phyloP scores from a whole-genome alignment of 2,113 vertebrate species.

The Aviceda subcristata region DNA sequence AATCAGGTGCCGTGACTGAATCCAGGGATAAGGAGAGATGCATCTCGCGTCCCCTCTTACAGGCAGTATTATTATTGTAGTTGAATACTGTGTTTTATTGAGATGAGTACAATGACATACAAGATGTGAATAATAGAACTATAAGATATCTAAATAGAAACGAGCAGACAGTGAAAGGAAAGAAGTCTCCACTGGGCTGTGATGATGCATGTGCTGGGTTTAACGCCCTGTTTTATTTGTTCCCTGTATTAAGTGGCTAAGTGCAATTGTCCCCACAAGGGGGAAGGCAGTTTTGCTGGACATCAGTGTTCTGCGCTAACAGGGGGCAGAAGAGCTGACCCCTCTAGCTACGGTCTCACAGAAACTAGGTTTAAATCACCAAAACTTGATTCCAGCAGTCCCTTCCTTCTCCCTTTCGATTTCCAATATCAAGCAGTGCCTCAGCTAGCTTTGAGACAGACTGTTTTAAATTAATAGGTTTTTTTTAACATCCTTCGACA shows the following conservation, averaged over 20 bases:
- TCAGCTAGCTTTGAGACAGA: not conserved
- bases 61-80: not conserved
- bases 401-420: not conserved
- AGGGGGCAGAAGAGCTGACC: not conserved
- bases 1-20: not conserved
- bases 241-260: slow-evolving; percentile 17
- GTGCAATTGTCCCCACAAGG: slow-evolving; percentile 19
- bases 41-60: not conserved
- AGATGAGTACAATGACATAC: not conserved
- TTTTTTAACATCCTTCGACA: not conserved
- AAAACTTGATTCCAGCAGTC: not conserved
- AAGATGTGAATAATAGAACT: slow-evolving; percentile 17
- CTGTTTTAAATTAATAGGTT: not conserved
- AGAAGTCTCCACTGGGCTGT: not conserved
- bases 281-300: not conserved
- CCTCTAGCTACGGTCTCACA: not conserved
- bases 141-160: not conserved
- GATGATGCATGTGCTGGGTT: not conserved
- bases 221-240: not conserved
- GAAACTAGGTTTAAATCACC: not conserved
- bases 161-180: not conserved
- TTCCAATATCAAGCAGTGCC: not conserved
- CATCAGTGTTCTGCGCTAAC: not conserved
- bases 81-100: not conserved
- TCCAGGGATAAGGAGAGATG: not conserved